phyloP scores from a whole-genome alignment of 1,140 invertebrate species.

The Pseudoatta argentina region DNA sequence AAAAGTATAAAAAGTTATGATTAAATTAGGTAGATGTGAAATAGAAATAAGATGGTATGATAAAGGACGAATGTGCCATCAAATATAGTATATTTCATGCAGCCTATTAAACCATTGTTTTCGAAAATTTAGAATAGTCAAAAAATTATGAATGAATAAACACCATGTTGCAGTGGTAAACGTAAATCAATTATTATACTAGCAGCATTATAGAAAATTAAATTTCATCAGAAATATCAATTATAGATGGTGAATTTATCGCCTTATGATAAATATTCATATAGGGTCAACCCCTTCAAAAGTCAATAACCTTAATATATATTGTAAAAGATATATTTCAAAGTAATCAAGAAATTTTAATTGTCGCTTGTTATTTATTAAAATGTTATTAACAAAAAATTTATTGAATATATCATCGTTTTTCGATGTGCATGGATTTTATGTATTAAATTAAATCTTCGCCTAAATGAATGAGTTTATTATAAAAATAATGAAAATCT shows the following conservation, averaged over 20 bases:
- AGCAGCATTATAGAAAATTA: background rate
- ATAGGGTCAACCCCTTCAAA: too few relatives aligned
- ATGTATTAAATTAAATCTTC: too few relatives aligned
- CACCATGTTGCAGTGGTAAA: slow-evolving; percentile 3
- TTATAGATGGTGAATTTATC: background rate
- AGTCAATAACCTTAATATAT: too few relatives aligned
- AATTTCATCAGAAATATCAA: background rate
- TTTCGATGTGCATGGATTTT: too few relatives aligned
- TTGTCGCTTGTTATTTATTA: too few relatives aligned
- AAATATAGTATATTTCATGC: background rate
- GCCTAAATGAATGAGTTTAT: too few relatives aligned
- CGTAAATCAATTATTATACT: slow-evolving; percentile 25
- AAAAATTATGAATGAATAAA: slow-evolving; percentile 37
- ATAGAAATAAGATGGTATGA: slow-evolving; percentile 41
- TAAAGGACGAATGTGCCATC: background rate
- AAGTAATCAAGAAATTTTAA: too few relatives aligned
- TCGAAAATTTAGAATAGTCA: background rate
- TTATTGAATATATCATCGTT: too few relatives aligned
- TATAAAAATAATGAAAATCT: too few relatives aligned
- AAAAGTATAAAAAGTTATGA: slow-evolving; percentile 83
- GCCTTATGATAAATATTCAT: too few relatives aligned
- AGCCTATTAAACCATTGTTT: slow-evolving; percentile 2
- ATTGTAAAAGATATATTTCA: too few relatives aligned
- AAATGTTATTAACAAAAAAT: too few relatives aligned
- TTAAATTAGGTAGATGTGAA: slow-evolving; percentile 30